Percentiles rank a stretch among this genome's conserved stretches.
Evolutionary conservation across 1,140 invertebrate species (phyloP).

Genomic region (Drosophila teissieri): DNA sequence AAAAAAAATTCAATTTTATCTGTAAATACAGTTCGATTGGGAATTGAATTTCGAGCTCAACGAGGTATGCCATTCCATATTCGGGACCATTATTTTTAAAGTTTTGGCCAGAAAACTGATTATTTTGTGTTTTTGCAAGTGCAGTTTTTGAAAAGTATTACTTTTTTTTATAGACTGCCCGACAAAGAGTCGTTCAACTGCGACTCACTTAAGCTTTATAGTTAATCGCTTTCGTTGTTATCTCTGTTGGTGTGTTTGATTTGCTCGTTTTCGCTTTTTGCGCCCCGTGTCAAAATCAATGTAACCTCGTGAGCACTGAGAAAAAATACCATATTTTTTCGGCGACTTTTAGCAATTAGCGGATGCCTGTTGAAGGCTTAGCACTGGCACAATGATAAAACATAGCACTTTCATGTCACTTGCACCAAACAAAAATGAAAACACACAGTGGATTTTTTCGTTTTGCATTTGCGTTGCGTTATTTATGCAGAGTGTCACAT

Average conservation of each 20-base stretch:
- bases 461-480: not conserved
- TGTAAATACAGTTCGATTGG: no score
- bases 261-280: conserved; percentile 19
- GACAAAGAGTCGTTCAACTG: conserved; percentile 10
- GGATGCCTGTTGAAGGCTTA: no score
- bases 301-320: not conserved
- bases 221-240: conserved; percentile 23
- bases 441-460: not conserved
- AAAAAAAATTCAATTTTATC: no score
- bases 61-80: no score
- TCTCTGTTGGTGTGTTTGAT: conserved; percentile 21
- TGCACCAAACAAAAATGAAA: not conserved
- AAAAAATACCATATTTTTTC: not conserved
- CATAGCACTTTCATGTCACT: not conserved
- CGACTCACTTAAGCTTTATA: conserved; percentile 13
- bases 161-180: no score
- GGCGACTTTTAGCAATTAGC: no score
- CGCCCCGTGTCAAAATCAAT: conserved; percentile 3
- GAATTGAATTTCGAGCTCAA: no score
- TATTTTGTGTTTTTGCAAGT: no score
- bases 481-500: not conserved
- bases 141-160: no score
- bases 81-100: no score
- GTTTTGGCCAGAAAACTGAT: no score
- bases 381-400: no score